Conservation (phyloP, 2,888 invertebrate species). For the Malachius bipustulatus region DNA sequence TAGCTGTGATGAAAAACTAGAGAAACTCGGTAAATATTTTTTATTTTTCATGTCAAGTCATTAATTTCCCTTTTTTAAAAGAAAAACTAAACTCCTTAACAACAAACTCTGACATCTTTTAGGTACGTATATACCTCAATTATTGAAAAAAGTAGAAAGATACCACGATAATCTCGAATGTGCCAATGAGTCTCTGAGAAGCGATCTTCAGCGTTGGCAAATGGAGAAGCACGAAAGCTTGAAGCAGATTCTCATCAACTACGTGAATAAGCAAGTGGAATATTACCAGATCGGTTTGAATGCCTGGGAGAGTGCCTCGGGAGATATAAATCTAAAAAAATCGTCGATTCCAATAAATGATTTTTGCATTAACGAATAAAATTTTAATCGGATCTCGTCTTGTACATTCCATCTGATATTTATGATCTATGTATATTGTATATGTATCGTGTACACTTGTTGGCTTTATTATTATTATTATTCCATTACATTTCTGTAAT, state of each 20-base stretch:
- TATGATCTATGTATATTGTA: no score
- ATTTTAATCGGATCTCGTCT: no score
- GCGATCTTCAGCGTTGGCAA: constrained; percentile 57
- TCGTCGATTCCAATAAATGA: no score
- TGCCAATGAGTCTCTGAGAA: constrained; percentile 54
- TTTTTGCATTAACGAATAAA: no score
- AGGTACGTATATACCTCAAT: constrained; percentile 38
- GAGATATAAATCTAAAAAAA: constrained; percentile 16
- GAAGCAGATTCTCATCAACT: constrained; percentile 46
- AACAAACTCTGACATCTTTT: constrained; percentile 31
- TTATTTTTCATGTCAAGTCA: no score
- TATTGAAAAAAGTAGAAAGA: constrained; percentile 41
- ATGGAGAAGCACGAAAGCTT: constrained; percentile 50
- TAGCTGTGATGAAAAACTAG: constrained; percentile 44
- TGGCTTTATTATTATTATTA: no score
- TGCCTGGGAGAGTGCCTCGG: constrained; percentile 43
- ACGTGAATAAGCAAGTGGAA: constrained; percentile 53
- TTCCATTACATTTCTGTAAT: no score
- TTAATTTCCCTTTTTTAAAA: no score
- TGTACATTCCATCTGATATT: no score
- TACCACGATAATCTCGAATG: constrained; percentile 53
- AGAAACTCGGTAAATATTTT: constrained; percentile 33
- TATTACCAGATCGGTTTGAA: constrained; percentile 49
- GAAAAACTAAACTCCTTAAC: no score
- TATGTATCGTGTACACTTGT: no score